These are phyloP conservation scores for Psittacula echo DNA, from an alignment of 2,797 vertebrate species.

Conservation along the genomic window DNA sequence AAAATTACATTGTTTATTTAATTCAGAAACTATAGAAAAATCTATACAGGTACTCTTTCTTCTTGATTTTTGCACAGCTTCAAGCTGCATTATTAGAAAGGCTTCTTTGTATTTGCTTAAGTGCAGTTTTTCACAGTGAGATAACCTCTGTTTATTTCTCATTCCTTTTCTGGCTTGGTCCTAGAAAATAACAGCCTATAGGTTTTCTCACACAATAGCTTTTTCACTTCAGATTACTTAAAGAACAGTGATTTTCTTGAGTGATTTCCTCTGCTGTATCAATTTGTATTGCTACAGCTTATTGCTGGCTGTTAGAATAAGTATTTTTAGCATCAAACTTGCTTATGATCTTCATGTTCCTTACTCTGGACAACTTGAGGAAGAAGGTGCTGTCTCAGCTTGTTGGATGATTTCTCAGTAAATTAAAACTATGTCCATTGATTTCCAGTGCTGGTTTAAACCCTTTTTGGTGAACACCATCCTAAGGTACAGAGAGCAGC, in stretches of 20 bases:
- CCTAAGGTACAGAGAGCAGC: background rate
- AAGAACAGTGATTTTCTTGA: background rate
- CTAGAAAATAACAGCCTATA: background rate
- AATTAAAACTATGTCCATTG: background rate
- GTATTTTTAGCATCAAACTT: background rate
- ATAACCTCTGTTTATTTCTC: background rate
- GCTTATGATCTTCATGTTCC: background rate
- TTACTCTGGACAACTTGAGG: background rate
- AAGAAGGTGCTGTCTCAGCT: background rate
- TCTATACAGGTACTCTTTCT: background rate
- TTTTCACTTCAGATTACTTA: background rate
- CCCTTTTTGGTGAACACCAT: background rate
- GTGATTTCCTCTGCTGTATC: background rate
- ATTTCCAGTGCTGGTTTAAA: background rate
- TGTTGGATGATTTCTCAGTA: background rate
- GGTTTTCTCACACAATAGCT: background rate
- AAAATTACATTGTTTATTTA: background rate
- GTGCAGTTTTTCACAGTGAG: background rate
- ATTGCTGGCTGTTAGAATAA: background rate
- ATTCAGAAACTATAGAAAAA: background rate
- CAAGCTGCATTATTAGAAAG: background rate
- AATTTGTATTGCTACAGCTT: background rate
- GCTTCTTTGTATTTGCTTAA: background rate
- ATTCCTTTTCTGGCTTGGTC: background rate
- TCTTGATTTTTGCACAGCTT: background rate